Evolutionary conservation across 1,140 invertebrate species (phyloP), one percentile per base, ranked within the genome.

Genomic region (Vollenhovia emeryi): DNA sequence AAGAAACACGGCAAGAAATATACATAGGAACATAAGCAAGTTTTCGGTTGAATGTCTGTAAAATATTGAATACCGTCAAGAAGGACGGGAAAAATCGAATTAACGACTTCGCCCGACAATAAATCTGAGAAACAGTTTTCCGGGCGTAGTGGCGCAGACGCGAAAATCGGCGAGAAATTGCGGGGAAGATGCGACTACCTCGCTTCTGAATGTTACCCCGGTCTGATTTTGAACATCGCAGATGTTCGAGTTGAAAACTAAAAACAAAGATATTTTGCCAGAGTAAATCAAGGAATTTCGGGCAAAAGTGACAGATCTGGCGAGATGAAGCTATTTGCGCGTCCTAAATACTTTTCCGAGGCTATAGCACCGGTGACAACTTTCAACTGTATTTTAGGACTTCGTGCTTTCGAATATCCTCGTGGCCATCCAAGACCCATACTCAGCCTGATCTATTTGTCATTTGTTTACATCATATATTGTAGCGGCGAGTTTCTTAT

Each of bases 271-370:
- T 4, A 36, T 36, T 52, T 33, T 3, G 3, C n/a, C 4, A 0
- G n/a, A 52, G 11, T 27, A 40, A 27, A 7, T 74, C 7, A 8
- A n/a, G 24, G 3, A 59, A n/a, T 15, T n/a, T 18, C 2, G 2
- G 11, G n/a, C n/a, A n/a, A n/a, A n/a, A n/a, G n/a, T 33, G 27
- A 33, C 2, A 36, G 36, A 79, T 30, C 33, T 13, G 13, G 33
- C 24, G 43, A 50, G 7, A 82, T 82, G 78, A 82, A 82, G 13
- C 36, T 73, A 18, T 48, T 73, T 9, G 18, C 24, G 7, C 36
- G 50, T 30, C 66, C 64, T 11, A 71, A 82, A 57, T 8, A 2
- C 7, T 71, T 82, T 1, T 21, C 36, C 30, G 55, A 76, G 0
- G 21, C 71, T 13, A 43, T 52, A 7, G 7, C 1, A 1, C 1